Percentiles rank a stretch among this genome's conserved stretches.
phyloP scores from a whole-genome alignment of 2,797 vertebrate genomes.

The Gambelia wislizenii region DNA sequence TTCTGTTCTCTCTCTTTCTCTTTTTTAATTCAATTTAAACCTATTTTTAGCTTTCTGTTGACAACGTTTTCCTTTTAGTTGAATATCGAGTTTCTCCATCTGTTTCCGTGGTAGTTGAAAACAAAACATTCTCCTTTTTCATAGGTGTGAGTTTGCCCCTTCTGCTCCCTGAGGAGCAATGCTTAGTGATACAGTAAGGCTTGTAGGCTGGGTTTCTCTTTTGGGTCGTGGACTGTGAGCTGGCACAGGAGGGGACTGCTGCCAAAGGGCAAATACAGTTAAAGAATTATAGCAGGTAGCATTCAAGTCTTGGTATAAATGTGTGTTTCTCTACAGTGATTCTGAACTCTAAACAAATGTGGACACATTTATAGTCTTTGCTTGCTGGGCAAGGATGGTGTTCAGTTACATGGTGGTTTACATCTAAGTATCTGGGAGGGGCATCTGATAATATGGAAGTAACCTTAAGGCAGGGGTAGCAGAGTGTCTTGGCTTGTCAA shows the following conservation, averaged over 20 bases:
- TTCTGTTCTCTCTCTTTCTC: constrained; percentile 98
- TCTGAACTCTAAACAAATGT: constrained; percentile 8
- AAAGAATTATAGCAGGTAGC: background rate
- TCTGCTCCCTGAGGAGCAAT: constrained; percentile 59
- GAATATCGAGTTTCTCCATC: constrained; percentile 88
- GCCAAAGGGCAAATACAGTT: constrained; percentile 8
- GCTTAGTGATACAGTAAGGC: constrained; percentile 14
- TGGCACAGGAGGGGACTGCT: background rate
- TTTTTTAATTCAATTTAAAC: constrained; percentile 87
- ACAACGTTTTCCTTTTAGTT: constrained; percentile 89
- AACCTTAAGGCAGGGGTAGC: background rate
- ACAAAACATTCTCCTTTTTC: constrained; percentile 83
- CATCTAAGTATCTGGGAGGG: background rate
- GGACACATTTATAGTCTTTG: background rate
- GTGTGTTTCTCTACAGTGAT: background rate
- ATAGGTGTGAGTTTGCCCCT: constrained; percentile 76
- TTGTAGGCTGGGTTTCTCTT: constrained; percentile 28
- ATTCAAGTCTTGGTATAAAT: background rate
- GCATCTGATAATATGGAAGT: constrained; percentile 12
- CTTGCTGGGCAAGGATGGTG: background rate
- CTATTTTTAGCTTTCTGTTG: constrained; percentile 89
- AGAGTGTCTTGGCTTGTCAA: background rate
- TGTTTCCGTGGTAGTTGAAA: constrained; percentile 88
- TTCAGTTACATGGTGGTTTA: background rate
- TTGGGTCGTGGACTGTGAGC: background rate